Base-by-base conservation (phyloP, 2,113 vertebrate species). In the Rallus limicola region DNA sequence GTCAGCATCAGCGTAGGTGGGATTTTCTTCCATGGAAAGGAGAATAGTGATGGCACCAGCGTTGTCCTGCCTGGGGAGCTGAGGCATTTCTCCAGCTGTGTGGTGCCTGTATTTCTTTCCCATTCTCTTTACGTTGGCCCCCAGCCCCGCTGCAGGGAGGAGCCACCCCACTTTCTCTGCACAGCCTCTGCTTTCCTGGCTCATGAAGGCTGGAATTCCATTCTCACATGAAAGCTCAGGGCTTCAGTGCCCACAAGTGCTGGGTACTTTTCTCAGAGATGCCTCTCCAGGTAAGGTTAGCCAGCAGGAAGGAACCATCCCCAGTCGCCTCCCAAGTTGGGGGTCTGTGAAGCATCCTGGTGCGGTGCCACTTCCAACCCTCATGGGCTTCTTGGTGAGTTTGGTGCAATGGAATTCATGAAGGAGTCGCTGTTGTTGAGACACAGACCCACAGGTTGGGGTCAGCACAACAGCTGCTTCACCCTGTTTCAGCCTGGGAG, bases 61-160 rank as follows among this genome's bases (percentile, higher is more conserved):
- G 4, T n/a, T 69, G 67, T 82, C 91, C 85, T 60, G 60, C 63
- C 86, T 82, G 33, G 3, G 62, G 56, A 71, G 74, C 29, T 16
- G 20, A 69, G 77, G 56, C 0, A 4, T 72, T 93, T 85, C 67
- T 44, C 81, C 44, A 69, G 86, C 93, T 64, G 15, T 52, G 70
- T 42, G 58, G 53, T 78, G 82, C 48, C 65, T 84, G 26, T 72
- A 88, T 92, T 76, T 59, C 67, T 95, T 95, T 93, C 74, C 95
- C 84, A 64, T 78, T 93, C 59, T 85, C 95, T 97, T 95, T 77
- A 8, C 18, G 4, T 80, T 97, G 97, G 96, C 95, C 75, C 19
- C 70, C 83, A 4, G 80, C 88, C 92, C 92, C 53, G 64, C 56
- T 72, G 85, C 70, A 88, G 17, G 3, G 10, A 80, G 65, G 86